phyloP scores from a whole-genome alignment of 2,113 vertebrate species.

The Myanophis thanlyinensis region DNA sequence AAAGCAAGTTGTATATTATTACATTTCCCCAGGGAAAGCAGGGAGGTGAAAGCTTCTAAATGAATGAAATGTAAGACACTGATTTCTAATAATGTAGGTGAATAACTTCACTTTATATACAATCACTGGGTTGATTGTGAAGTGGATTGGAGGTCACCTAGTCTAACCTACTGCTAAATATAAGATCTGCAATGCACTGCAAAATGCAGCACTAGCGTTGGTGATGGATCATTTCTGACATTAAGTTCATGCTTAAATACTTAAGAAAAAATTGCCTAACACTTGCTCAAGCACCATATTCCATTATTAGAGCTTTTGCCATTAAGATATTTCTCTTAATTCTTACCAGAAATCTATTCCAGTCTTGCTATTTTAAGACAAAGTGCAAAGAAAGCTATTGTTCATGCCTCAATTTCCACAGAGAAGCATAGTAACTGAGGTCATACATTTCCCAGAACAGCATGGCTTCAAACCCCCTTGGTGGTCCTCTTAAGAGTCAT shows the following conservation, averaged over 20 bases:
- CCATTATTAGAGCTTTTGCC: background rate
- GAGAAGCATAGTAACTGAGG: background rate
- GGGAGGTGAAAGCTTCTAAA: background rate
- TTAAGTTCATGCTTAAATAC: background rate
- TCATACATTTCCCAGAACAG: background rate
- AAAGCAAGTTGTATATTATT: background rate
- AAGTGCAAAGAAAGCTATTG: background rate
- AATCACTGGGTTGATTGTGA: background rate
- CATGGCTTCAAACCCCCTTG: background rate
- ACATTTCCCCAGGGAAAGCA: background rate
- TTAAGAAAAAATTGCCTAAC: no score
- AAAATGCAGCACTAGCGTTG: background rate
- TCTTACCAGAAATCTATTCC: background rate
- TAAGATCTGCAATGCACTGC: background rate
- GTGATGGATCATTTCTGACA: background rate
- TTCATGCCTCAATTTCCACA: background rate
- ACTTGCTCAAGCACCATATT: background rate
- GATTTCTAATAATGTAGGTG: background rate
- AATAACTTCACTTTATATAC: background rate
- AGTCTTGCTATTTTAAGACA: background rate
- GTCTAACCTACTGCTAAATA: background rate
- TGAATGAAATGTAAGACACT: background rate
- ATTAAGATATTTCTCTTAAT: background rate
- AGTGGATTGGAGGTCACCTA: background rate
- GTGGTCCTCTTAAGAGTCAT: background rate